These are phyloP conservation scores for Lochmaea crataegi DNA, from an alignment of 2,888 invertebrate genomes.

Conservation along the genomic window DNA sequence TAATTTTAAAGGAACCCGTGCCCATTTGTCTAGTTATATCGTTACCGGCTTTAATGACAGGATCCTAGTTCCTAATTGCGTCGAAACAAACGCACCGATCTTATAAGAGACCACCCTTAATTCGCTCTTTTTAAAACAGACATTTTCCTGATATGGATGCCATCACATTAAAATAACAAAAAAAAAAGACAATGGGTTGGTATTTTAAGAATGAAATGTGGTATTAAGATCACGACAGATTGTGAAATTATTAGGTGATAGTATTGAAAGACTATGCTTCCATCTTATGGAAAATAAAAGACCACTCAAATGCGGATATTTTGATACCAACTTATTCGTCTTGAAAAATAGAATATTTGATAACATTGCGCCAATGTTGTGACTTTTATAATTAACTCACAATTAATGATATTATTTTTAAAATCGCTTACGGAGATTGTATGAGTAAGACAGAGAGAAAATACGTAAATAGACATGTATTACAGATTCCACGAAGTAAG, in stretches of 20 bases:
- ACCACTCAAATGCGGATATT: too few species aligned
- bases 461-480: too few species aligned
- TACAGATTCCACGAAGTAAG: too few species aligned
- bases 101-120: constrained; percentile 61
- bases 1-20: constrained; percentile 63
- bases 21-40: constrained; percentile 67
- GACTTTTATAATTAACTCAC: too few species aligned
- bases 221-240: neutral
- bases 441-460: too few species aligned
- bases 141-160: constrained; percentile 42
- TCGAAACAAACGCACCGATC: constrained; percentile 54
- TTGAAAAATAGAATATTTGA: too few species aligned
- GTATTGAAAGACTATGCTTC: neutral
- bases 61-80: constrained; percentile 58
- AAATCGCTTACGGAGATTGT: too few species aligned
- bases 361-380: too few species aligned
- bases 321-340: too few species aligned
- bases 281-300: too few species aligned
- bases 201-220: constrained; percentile 16
- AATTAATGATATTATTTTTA: too few species aligned
- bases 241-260: neutral
- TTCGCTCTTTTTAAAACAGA: constrained; percentile 51
- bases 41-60: constrained; percentile 64
- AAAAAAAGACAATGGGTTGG: constrained; percentile 25
- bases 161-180: neutral